Conservation (phyloP, 2,797 vertebrate species). For the Parotocinclus haroldoi region DNA sequence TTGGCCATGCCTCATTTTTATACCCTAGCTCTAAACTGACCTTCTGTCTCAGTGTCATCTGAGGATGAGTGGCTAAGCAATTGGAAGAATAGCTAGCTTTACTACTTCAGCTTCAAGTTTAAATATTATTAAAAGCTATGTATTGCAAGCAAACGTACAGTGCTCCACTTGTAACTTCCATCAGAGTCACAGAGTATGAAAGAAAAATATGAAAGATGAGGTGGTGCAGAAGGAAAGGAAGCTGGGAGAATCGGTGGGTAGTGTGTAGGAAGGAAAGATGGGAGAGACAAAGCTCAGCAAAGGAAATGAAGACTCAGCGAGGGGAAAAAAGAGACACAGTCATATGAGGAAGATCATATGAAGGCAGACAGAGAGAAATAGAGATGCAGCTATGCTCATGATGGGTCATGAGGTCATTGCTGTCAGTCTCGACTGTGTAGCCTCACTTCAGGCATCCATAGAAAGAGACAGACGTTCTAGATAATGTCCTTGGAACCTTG, state of each 20-base stretch:
- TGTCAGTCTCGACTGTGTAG: too few species aligned
- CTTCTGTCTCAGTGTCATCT: conserved; percentile 49
- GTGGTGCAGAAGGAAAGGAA: conserved; percentile 6
- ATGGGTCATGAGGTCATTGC: conserved; percentile 27
- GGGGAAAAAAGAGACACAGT: conserved; percentile 2
- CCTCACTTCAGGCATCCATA: conserved; percentile 17
- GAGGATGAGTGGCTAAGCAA: conserved; percentile 23
- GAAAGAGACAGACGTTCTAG: conserved; percentile 4
- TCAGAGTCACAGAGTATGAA: neutral
- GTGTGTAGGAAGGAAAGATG: conserved; percentile 21
- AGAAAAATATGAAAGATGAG: neutral
- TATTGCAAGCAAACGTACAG: too few species aligned
- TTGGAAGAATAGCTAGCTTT: neutral
- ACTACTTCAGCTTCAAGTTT: too few species aligned
- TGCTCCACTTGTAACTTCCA: neutral
- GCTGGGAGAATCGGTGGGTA: neutral
- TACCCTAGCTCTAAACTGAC: conserved; percentile 15
- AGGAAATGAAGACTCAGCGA: conserved; percentile 23
- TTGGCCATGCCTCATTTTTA: conserved; percentile 16
- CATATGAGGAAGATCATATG: conserved; percentile 6
- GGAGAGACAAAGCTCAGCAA: conserved; percentile 28
- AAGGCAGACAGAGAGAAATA: conserved; percentile 1
- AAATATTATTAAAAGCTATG: too few species aligned
- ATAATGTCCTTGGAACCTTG: neutral
- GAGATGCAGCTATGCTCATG: conserved; percentile 2